Base-by-base conservation (phyloP, 2,797 vertebrate species). In the Philypnodon macrostomus region DNA sequence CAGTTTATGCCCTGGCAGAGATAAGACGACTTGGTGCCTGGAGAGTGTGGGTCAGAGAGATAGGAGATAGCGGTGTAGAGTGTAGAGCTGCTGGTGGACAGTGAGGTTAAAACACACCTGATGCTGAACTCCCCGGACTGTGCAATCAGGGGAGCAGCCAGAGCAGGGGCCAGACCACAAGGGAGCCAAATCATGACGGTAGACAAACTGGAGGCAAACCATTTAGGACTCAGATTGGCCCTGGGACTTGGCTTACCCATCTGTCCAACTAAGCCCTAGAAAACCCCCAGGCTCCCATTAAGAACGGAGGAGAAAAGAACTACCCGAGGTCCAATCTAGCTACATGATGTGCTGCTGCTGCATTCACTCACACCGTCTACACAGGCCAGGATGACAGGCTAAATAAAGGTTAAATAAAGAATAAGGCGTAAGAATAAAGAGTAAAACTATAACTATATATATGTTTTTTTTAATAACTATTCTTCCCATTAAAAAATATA, bases 181-280 rank as follows among this genome's bases (percentile, higher is more conserved):
- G 81, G 83, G 86, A 87, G 70, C 7, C 2, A 56, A 73, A 75
- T 83, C 82, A 74, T 83, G 86, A 85, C 63, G 68, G 81, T 80
- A 87, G 84, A 86, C 79, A 83, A 88, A 88, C 81, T 81, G 78
- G 77, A 90, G 86, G 89, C 88, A 88, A 90, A 89, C 82, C 87
- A 89, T 90, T 91, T 89, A 90, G 86, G 86, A 88, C 86, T 85
- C 74, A 89, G 89, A 89, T 89, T 88, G 87, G 87, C 86, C 86
- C 78, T 80, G 81, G 85, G 89, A 90, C 84, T 85, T 68, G 65
- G 79, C 85, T 77, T 41, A 75, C 73, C 87, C 85, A 85, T 88
- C 84, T 87, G 87, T 87, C 81, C 55, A 53, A 75, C 79, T 74
- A 67, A 89, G 79, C 13, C 39, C 78, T 80, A 51, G 48, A 72